Base-by-base conservation (phyloP, 2,888 invertebrate genomes). In the Monochamus alternatus region DNA sequence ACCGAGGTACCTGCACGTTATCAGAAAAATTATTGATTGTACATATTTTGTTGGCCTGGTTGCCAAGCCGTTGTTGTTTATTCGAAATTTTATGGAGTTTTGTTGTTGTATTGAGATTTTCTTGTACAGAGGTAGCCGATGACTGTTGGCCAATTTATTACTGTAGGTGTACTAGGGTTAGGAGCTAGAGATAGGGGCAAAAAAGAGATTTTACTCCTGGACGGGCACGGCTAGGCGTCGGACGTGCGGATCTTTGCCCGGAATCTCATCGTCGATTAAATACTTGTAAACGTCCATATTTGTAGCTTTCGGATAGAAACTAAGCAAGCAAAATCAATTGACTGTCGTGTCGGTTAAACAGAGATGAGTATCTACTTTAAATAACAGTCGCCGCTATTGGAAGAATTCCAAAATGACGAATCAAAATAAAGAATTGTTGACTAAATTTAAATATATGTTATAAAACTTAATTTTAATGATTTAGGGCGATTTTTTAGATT, bases 21-120 rank as follows among this genome's bases (percentile, higher is more conserved):
- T 66, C 30, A 63, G 63, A 67, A 62, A 47, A 60, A 3, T 38
- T 73, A 67, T 63, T 52, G 62, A 76, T 51, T 80, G 81, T 82
- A 81, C 71, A 82, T 80, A 80, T 79, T 82, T 77, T 80, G 79
- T 81, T 81, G 74, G 73, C 62, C 65, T 52, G 43, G 67, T 65
- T 58, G 43, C 47, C 55, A 52, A 44, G 62, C 55, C 52, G 71
- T 74, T 74, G 70, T 72, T 77, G 67, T 74, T 67, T 73, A 58
- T 73, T n/a, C 62, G 58, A 73, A 73, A 65, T 67, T 67, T 73
- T 59, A 67, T 38, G 32, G 10, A 52, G 8, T 65, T 70, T 70
- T 70, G 70, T 69, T 69, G 52, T 9, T 38, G 7, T 44, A 59
- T 60, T 59, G 8, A 51, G 30, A 38, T 65, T 66, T 32, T 44